A percentile compares a stretch with the other conserved stretches of the same genome.
Conservation (phyloP, 2,888 invertebrate species). For the Callimorpha dominula region DNA sequence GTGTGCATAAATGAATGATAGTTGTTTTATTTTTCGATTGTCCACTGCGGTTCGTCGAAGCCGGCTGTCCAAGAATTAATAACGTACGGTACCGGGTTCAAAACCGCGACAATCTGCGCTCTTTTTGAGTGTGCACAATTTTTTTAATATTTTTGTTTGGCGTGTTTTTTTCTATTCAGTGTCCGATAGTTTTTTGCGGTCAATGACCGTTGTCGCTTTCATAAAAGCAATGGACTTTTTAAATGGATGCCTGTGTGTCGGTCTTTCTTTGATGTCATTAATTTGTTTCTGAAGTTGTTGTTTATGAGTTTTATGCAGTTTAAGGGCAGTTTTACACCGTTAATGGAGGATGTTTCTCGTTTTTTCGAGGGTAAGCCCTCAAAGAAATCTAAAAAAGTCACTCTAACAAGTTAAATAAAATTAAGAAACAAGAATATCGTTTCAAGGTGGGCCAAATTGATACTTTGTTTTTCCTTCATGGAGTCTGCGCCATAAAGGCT, state of each 20-base stretch:
- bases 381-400: too few relatives aligned
- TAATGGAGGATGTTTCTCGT: neutral
- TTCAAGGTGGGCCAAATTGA: too few relatives aligned
- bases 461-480: too few relatives aligned
- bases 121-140: slow-evolving; percentile 74
- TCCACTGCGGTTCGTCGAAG: slow-evolving; percentile 72
- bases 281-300: neutral
- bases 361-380: too few relatives aligned
- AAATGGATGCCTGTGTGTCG: slow-evolving; percentile 54
- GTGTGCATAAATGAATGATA: slow-evolving; percentile 79
- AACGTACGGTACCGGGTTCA: slow-evolving; percentile 67
- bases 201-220: slow-evolving; percentile 73
- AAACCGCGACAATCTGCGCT: slow-evolving; percentile 83
- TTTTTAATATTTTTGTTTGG: slow-evolving; percentile 60
- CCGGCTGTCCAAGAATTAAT: slow-evolving; percentile 83
- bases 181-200: slow-evolving; percentile 84
- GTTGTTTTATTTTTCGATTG: slow-evolving; percentile 86
- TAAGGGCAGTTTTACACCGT: neutral
- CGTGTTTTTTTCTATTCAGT: slow-evolving; percentile 76
- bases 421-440: too few relatives aligned
- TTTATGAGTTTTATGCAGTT: neutral
- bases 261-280: slow-evolving; percentile 37
- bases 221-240: slow-evolving; percentile 62
- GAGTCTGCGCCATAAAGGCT: neutral
- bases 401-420: too few relatives aligned